These are phyloP conservation scores for Triplophysa dalaica DNA, from an alignment of 2,113 vertebrate genomes.

Conservation along the genomic window DNA sequence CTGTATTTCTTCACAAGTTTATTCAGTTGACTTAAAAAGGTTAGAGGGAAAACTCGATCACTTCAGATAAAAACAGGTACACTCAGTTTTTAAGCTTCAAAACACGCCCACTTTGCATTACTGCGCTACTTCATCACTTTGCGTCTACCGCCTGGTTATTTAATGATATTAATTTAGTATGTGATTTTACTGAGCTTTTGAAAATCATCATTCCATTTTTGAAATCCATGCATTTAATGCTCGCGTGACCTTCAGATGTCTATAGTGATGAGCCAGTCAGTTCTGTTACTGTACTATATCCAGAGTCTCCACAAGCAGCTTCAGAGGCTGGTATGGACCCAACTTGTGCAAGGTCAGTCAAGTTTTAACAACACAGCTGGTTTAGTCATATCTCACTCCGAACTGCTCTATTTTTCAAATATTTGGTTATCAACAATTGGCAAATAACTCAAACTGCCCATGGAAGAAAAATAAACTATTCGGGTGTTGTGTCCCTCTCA, in stretches of 20 bases:
- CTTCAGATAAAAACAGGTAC: too few relatives aligned
- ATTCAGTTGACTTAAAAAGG: too few relatives aligned
- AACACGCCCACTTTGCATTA: too few relatives aligned
- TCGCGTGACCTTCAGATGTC: conserved; percentile 80
- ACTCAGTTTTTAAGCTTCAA: too few relatives aligned
- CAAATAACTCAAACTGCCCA: too few relatives aligned
- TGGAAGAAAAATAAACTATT: too few relatives aligned
- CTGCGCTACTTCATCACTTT: too few relatives aligned
- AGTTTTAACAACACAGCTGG: neutral
- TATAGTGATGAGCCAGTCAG: conserved; percentile 78
- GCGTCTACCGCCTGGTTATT: too few relatives aligned
- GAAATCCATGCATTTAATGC: conserved; percentile 82
- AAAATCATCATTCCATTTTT: conserved; percentile 42
- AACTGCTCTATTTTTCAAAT: neutral
- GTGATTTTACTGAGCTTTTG: neutral
- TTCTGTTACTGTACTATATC: conserved; percentile 71
- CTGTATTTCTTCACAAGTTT: too few relatives aligned
- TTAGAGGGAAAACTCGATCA: too few relatives aligned
- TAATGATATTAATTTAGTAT: too few relatives aligned
- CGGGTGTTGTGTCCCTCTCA: neutral
- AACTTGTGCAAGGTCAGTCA: neutral
- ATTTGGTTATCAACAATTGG: too few relatives aligned
- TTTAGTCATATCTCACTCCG: neutral
- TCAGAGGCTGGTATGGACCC: conserved; percentile 64
- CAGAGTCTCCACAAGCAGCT: conserved; percentile 59